A percentile compares a stretch with the other conserved stretches of the same genome.
Evolutionary conservation across 2,888 invertebrate genomes (phyloP).

Genomic region (Andrena chrysosceles): DNA sequence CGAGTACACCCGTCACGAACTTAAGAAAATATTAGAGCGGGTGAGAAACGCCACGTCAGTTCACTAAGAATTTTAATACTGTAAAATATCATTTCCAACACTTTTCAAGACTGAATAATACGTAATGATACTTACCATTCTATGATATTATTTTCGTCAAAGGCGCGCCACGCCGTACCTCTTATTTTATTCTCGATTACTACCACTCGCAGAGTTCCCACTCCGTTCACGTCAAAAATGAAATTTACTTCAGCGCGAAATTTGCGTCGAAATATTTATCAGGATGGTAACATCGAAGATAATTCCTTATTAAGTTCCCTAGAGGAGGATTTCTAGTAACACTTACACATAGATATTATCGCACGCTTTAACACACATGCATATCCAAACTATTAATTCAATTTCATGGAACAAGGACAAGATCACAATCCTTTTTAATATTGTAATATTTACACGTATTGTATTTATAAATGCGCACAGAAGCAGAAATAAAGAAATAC

Average conservation of each 20-base stretch:
- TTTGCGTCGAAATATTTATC: conserved; percentile 48
- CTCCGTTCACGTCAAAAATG: conserved; percentile 70
- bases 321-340: too few species aligned
- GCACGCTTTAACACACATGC: not conserved
- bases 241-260: conserved; percentile 69
- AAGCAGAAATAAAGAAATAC: not conserved
- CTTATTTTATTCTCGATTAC: conserved; percentile 57
- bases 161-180: conserved; percentile 78
- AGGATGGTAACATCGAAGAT: conserved; percentile 37
- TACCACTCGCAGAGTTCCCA: conserved; percentile 52
- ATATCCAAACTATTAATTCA: not conserved
- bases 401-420: not conserved
- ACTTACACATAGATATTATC: not conserved
- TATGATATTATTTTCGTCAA: conserved; percentile 72
- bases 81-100: not conserved
- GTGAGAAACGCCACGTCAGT: conserved; percentile 40
- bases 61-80: conserved; percentile 21
- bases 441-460: not conserved
- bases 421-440: not conserved
- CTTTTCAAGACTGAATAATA: not conserved
- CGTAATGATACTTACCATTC: conserved; percentile 73
- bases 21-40: conserved; percentile 31
- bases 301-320: conserved; percentile 49
- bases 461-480: not conserved
- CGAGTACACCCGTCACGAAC: conserved; percentile 5